A percentile compares a stretch with the other conserved stretches of the same genome.
Evolutionary conservation across 2,797 vertebrate species (phyloP).

Genomic region (Apogon talboti): DNA sequence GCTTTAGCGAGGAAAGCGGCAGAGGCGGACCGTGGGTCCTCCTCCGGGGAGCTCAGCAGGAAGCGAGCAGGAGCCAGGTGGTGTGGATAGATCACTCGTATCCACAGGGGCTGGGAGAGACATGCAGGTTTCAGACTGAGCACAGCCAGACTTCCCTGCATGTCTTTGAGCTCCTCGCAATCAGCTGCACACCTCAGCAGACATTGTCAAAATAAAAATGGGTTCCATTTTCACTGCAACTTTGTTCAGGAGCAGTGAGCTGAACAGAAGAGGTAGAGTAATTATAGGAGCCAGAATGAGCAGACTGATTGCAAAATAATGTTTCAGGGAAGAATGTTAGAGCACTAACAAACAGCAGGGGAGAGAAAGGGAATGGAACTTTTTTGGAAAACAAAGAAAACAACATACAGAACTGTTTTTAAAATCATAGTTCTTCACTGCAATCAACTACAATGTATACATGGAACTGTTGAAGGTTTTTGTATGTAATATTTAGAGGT

Average conservation of each 20-base stretch:
- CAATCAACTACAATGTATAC: slow-evolving; percentile 22
- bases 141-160: slow-evolving; percentile 47
- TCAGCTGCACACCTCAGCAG: slow-evolving; percentile 62
- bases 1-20: slow-evolving; percentile 45
- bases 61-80: slow-evolving; percentile 64
- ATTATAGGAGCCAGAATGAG: slow-evolving; percentile 68
- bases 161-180: slow-evolving; percentile 33
- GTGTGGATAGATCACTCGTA: slow-evolving; percentile 66
- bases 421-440: slow-evolving; percentile 15
- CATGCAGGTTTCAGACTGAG: slow-evolving; percentile 36
- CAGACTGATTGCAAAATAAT: slow-evolving; percentile 69
- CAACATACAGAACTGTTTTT: slow-evolving; percentile 15
- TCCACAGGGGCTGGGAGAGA: slow-evolving; percentile 65
- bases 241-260: slow-evolving; percentile 68
- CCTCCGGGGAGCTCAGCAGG: slow-evolving; percentile 47
- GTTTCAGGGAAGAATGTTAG: slow-evolving; percentile 53
- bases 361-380: slow-evolving; percentile 5
- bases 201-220: slow-evolving; percentile 64
- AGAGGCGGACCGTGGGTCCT: slow-evolving; percentile 49
- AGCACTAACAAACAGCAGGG: slow-evolving; percentile 46
- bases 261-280: slow-evolving; percentile 66
- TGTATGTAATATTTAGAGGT: too few relatives aligned
- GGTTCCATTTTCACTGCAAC: slow-evolving; percentile 59
- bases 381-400: slow-evolving; percentile 15
- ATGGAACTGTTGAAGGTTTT: background rate